Evolutionary conservation across 2,797 vertebrate genomes (phyloP).

Genomic region (Huso huso): DNA sequence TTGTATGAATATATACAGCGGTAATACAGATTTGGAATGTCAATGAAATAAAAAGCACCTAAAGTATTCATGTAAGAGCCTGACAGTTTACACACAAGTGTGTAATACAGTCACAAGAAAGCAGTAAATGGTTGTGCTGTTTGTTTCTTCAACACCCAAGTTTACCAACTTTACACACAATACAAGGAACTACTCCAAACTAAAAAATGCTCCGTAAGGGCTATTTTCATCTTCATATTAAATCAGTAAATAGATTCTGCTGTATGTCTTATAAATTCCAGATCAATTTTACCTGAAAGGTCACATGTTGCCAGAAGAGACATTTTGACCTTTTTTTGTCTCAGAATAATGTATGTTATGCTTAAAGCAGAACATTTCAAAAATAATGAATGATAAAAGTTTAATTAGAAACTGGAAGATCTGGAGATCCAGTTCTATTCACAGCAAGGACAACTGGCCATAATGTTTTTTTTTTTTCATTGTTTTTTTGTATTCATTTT

Average conservation of each 20-base stretch:
- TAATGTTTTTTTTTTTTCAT: too few relatives aligned
- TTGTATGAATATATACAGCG: too few relatives aligned
- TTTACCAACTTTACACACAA: background rate
- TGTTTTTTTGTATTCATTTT: too few relatives aligned
- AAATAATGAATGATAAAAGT: background rate
- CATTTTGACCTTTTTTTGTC: background rate
- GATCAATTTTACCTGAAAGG: background rate
- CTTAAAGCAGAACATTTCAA: background rate
- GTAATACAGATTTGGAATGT: too few relatives aligned
- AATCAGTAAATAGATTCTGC: background rate
- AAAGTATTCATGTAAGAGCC: too few relatives aligned
- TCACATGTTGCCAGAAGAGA: background rate
- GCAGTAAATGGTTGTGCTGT: too few relatives aligned
- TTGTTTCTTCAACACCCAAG: too few relatives aligned
- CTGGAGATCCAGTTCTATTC: too few relatives aligned
- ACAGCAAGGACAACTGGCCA: too few relatives aligned
- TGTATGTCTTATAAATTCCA: constrained; percentile 1
- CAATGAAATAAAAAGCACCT: too few relatives aligned
- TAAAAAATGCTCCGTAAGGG: background rate
- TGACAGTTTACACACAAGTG: too few relatives aligned
- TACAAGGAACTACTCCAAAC: background rate
- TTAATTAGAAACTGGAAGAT: background rate
- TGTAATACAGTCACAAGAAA: too few relatives aligned
- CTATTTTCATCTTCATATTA: background rate
- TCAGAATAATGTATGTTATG: background rate